Conservation (phyloP, 2,888 invertebrate species). For the Epistrophe grossulariae region DNA sequence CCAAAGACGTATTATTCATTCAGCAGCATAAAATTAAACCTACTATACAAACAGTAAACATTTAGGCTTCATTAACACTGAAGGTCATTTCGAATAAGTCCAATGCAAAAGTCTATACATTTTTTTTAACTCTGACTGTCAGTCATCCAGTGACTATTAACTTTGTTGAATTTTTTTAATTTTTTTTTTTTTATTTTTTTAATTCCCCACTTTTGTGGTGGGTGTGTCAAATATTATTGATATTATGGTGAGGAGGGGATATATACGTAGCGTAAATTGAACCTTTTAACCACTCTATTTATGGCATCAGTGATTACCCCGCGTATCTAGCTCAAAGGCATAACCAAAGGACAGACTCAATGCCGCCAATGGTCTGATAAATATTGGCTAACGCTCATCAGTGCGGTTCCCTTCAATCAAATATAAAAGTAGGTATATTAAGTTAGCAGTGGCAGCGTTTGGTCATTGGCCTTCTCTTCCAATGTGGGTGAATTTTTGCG, state of each 20-base stretch:
- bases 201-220: constrained; percentile 44
- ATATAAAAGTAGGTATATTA: no score
- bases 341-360: constrained; percentile 65
- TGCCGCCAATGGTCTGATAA: constrained; percentile 31
- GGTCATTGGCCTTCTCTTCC: constrained; percentile 57
- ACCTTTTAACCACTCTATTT: constrained; percentile 18
- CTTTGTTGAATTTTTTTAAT: not conserved
- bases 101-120: not conserved
- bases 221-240: constrained; percentile 51
- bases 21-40: not conserved
- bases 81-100: constrained; percentile 8
- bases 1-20: not conserved
- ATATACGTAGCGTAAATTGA: not conserved
- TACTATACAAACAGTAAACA: not conserved
- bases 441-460: not conserved
- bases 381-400: constrained; percentile 47
- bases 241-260: constrained; percentile 16
- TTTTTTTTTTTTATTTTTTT: not conserved
- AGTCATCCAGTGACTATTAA: not conserved
- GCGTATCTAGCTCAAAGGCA: constrained; percentile 71
- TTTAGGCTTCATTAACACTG: constrained; percentile 1
- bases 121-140: not conserved
- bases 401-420: constrained; percentile 52
- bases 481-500: constrained; percentile 68
- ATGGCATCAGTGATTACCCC: constrained; percentile 26